Base-by-base conservation (phyloP, 2,888 invertebrate genomes). In the Lycocerus yunnanus region DNA sequence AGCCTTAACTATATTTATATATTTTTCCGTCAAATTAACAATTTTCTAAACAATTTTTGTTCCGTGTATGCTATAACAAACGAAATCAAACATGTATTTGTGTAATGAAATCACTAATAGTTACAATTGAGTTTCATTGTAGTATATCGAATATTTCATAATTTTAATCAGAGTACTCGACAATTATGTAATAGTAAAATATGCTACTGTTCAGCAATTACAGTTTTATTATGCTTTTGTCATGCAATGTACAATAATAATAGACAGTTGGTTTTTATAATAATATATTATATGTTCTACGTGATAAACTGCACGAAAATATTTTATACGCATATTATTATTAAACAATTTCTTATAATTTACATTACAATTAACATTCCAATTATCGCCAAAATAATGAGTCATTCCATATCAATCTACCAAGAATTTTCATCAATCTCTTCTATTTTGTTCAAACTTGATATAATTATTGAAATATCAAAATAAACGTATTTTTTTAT, bases 61-160 rank as follows among this genome's bases (percentile, higher is more conserved):
- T 72, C 66, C 72, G 72, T 72, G 72, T 68, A 20, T 66, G 18
- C 20, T 59, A 59, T 67, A 20, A 72, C 67, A 72, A 72, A 72
- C 27, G 59, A 72, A 66, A 72, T 15, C 27, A 66, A 66, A 20
- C 61, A 63, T 18, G 61, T 72, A 67, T 67, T 58, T 72, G 58
- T 59, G 72, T 72, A 72, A 72, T 72, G 72, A 72, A 72, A 72
- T 66, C 72, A 72, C 60, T 66, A 66, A 72, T 67, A 59, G 72
- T 67, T 66, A 43, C 43, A 43, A 43, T 43, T 43, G 43, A 43
- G 43, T 43, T 43, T 43, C 43, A 43, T 43, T 43, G 43, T 43
- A 43, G 43, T 43, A 43, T 43, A 43, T 43, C 43, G 43, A 43
- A 43, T 43, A 43, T 43, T 43, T 43, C n/a, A 43, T 43, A 43